Percentiles rank a stretch among this genome's conserved stretches.
Evolutionary conservation across 2,797 vertebrate species (phyloP).

Genomic region (Lemur catta): DNA sequence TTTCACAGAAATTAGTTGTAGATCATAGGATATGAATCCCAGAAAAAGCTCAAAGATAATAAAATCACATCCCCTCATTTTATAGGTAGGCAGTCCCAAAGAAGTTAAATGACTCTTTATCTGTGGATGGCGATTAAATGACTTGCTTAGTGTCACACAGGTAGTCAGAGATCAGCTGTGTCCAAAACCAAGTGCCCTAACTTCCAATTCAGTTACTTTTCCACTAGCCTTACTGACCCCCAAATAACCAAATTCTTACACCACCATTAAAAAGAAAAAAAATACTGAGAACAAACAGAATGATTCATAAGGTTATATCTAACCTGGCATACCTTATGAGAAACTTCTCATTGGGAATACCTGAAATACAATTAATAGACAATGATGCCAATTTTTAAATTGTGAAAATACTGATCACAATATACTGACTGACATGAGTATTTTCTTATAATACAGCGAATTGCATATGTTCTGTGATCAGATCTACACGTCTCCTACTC

Average conservation of each 20-base stretch:
- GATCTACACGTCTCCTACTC: neutral
- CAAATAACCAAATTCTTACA: neutral
- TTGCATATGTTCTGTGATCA: neutral
- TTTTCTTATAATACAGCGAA: neutral
- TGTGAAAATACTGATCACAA: neutral
- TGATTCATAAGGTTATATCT: neutral
- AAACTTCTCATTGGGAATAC: neutral
- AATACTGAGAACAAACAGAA: neutral
- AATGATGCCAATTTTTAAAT: neutral
- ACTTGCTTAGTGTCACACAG: neutral
- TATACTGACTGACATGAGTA: neutral
- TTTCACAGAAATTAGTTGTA: neutral
- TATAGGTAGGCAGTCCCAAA: neutral
- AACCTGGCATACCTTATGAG: neutral
- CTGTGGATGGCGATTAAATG: neutral
- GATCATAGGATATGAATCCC: neutral
- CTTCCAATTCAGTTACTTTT: neutral
- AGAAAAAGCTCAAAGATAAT: neutral
- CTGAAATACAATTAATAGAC: neutral
- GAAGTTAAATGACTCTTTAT: neutral
- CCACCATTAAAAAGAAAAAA: constrained; percentile 2
- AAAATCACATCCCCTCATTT: neutral
- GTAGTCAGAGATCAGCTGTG: neutral
- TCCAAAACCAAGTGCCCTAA: neutral
- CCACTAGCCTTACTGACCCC: neutral